Evolutionary conservation across 1,140 invertebrate species (phyloP), one percentile per base, ranked within the genome.

Genomic region (Lethrus apterus): DNA sequence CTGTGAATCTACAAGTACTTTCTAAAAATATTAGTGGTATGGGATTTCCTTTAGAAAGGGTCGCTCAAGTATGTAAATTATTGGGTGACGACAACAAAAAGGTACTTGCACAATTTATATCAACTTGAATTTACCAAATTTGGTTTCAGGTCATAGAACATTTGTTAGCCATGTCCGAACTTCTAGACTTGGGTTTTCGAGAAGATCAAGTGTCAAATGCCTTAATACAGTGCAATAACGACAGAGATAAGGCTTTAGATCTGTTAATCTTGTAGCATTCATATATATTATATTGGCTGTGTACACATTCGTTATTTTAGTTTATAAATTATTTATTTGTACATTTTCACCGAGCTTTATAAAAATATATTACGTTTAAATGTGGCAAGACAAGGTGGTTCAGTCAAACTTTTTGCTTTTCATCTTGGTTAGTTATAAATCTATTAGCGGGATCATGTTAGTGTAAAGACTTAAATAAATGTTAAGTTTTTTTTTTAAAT

Each of bases 241-340:
- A 92, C 70, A 77, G 82, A 56, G 89, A 93, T 58, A 89, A 86
- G 70, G 88, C 88, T 20, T 70, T 93, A 54, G 89, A 93, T 68
- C 78, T 81, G 63, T 70, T 92, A 46, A 81, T 89, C 57, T 79
- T 81, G 58, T 89, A 81, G 75, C 59, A 52, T 49, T 41, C 33
- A 20, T 53, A 46, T 44, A 35, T 46, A 48, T n/a, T n/a, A n/a
- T 36, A 38, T 46, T 40, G 56, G 54, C 56, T 62, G 56, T 59
- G 46, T 20, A 29, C 11, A 15, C 26, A 30, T 19, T 34, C 20
- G 23, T 36, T 15, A 41, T 47, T 31, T 46, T 18, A 45, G 20
- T 44, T 36, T 31, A 36, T 30, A 26, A 38, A 36, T 46, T 46
- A 46, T 38, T 46, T 46, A 38, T 38, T 38, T 38, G 35, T 38